phyloP scores from a whole-genome alignment of 2,113 vertebrate species.

The Gasterosteus nipponicus region DNA sequence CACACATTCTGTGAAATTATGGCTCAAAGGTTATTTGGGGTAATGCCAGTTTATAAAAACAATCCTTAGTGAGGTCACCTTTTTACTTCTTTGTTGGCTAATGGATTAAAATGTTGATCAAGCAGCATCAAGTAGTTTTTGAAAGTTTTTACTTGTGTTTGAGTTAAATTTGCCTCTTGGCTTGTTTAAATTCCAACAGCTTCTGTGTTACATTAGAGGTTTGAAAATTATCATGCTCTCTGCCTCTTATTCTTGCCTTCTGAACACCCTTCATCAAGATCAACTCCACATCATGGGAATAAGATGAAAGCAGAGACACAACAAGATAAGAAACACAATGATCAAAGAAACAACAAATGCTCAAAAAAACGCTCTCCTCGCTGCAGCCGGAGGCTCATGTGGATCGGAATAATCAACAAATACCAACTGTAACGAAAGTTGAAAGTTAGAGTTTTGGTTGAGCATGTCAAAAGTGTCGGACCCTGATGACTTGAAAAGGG shows the following conservation, averaged over 20 bases:
- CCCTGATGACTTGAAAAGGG: not conserved
- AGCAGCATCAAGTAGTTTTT: not conserved
- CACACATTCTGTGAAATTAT: no score
- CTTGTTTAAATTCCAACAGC: slow-evolving; percentile 6
- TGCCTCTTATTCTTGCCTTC: not conserved
- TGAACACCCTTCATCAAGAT: not conserved
- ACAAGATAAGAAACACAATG: not conserved
- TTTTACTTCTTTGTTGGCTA: not conserved
- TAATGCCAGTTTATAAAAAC: not conserved
- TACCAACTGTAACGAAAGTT: not conserved
- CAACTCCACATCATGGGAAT: slow-evolving; percentile 4
- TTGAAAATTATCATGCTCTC: not conserved
- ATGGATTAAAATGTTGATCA: not conserved
- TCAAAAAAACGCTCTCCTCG: not conserved
- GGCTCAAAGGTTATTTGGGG: not conserved
- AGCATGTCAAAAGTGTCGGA: not conserved
- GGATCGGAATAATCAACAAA: not conserved
- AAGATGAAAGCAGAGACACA: slow-evolving; percentile 36
- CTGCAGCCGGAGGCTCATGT: not conserved
- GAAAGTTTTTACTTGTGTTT: not conserved
- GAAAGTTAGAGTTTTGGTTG: not conserved
- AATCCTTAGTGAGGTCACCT: not conserved
- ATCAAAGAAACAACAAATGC: slow-evolving; percentile 29
- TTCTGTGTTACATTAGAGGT: not conserved
- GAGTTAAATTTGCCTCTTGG: not conserved